Evolutionary conservation across 2,797 vertebrate genomes (phyloP).

Genomic region (Triplophysa bombifrons): DNA sequence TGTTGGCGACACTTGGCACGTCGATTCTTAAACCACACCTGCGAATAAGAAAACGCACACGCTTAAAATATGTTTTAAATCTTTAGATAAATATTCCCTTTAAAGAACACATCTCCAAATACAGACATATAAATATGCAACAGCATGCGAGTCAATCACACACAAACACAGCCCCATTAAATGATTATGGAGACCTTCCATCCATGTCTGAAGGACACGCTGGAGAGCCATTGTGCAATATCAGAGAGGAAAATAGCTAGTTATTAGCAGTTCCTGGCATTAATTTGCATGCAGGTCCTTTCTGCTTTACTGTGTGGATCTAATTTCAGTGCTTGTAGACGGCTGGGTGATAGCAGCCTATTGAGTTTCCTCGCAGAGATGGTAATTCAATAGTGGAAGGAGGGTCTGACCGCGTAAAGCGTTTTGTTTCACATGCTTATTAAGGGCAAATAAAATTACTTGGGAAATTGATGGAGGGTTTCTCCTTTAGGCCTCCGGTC

Average conservation of each 20-base stretch:
- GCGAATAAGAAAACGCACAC: conserved; percentile 1
- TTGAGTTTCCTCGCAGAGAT: conserved; percentile 77
- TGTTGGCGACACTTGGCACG: conserved; percentile 96
- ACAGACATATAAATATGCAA: conserved; percentile 13
- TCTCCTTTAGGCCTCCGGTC: conserved; percentile 20
- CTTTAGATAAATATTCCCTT: background rate
- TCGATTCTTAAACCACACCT: conserved; percentile 99
- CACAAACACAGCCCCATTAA: conserved; percentile 38
- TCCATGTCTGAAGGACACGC: conserved; percentile 57
- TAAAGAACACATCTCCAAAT: background rate
- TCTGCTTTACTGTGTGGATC: conserved; percentile 71
- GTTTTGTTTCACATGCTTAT: conserved; percentile 77
- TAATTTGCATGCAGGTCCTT: conserved; percentile 74
- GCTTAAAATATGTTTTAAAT: background rate
- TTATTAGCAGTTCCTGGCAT: conserved; percentile 74
- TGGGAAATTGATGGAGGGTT: conserved; percentile 38
- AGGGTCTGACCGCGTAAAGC: conserved; percentile 72
- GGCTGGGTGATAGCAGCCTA: conserved; percentile 77
- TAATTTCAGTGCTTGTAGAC: conserved; percentile 77
- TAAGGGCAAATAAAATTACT: conserved; percentile 70
- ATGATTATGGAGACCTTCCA: conserved; percentile 49
- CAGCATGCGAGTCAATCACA: conserved; percentile 22
- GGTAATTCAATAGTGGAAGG: conserved; percentile 75
- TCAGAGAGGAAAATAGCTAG: conserved; percentile 71
- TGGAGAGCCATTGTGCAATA: conserved; percentile 68